phyloP scores from a whole-genome alignment of 2,113 vertebrate species.

The Rhineura floridana region DNA sequence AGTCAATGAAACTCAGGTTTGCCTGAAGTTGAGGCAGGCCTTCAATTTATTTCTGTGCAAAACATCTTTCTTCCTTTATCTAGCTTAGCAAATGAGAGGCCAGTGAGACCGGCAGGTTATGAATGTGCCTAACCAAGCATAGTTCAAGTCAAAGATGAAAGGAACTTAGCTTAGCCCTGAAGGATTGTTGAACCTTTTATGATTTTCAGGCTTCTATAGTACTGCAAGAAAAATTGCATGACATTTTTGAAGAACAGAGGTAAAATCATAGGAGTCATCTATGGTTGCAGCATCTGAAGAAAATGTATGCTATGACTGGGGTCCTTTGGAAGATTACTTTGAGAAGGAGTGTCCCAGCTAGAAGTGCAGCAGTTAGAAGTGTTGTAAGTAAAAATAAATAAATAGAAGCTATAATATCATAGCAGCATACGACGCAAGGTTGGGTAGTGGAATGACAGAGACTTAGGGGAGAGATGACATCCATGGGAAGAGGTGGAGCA shows the following conservation, averaged over 20 bases:
- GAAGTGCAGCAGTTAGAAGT: background rate
- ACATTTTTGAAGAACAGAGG: background rate
- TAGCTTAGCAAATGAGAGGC: background rate
- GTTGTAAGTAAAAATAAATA: background rate
- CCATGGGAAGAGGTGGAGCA: conserved; percentile 1
- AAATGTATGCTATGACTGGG: rapidly evolving
- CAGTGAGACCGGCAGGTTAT: background rate
- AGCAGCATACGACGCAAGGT: rapidly evolving
- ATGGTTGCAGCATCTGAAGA: rapidly evolving
- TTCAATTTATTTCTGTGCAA: background rate
- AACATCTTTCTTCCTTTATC: conserved; percentile 2
- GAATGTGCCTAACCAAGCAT: background rate
- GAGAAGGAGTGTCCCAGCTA: background rate
- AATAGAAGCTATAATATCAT: background rate
- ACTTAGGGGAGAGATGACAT: background rate
- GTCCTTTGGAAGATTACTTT: background rate
- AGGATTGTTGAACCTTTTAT: background rate
- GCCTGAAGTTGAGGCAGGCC: background rate
- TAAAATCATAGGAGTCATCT: background rate
- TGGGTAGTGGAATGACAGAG: background rate
- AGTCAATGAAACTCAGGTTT: background rate
- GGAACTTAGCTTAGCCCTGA: background rate
- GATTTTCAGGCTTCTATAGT: conserved; percentile 9
- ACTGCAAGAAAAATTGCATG: background rate
- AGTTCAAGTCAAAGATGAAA: background rate